Evolutionary conservation across 2,113 vertebrate species (phyloP).

Genomic region (Ciconia stormi): DNA sequence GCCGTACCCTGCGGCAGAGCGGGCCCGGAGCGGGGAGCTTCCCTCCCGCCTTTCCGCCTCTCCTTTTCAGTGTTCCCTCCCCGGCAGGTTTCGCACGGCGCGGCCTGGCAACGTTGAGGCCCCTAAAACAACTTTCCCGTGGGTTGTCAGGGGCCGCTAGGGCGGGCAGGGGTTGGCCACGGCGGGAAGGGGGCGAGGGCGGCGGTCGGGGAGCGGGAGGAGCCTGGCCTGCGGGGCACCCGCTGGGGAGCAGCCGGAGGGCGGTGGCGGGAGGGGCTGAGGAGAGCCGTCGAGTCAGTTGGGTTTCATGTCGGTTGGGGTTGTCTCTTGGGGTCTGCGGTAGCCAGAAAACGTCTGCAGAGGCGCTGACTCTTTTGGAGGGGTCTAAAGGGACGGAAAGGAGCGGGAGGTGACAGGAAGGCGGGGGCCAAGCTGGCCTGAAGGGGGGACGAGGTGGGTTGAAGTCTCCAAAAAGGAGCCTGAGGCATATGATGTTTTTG

Average conservation of each 20-base stretch:
- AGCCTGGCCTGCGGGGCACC: background rate
- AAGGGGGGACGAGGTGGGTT: background rate
- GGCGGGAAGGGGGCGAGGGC: background rate
- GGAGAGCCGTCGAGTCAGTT: background rate
- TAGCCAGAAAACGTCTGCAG: background rate
- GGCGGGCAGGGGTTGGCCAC: background rate
- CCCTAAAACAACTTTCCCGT: background rate
- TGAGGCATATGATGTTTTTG: background rate
- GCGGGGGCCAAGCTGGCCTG: background rate
- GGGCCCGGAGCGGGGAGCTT: no score
- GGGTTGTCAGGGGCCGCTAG: background rate
- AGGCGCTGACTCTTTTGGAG: background rate
- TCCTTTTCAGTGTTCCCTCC: background rate
- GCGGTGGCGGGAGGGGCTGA: background rate
- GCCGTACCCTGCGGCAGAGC: background rate
- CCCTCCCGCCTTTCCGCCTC: no score
- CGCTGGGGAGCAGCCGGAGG: background rate
- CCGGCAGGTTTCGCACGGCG: background rate
- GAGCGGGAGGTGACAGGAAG: background rate
- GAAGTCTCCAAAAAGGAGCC: background rate
- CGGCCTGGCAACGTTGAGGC: background rate
- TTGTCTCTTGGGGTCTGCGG: background rate
- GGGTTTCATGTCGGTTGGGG: rapidly evolving
- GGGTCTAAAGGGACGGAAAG: background rate
- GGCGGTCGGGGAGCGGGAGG: background rate